phyloP scores from a whole-genome alignment of 2,888 invertebrate genomes.

The Congeria kusceri region DNA sequence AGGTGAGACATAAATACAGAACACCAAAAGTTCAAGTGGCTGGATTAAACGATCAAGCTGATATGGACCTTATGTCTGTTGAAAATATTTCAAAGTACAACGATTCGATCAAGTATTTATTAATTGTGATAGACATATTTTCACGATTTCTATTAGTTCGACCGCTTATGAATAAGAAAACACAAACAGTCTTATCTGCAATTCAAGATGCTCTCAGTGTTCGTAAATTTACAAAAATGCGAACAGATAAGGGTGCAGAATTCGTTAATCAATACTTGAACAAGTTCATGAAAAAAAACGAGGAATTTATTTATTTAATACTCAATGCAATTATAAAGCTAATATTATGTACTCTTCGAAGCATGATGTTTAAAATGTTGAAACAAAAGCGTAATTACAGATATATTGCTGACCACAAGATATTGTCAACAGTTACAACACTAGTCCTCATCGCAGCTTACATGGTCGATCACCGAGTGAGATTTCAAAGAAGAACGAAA shows the following conservation, averaged over 20 bases:
- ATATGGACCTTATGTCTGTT: conserved; percentile 41
- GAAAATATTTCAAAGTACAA: conserved; percentile 34
- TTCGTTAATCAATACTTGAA: conserved; percentile 43
- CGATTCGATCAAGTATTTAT: conserved; percentile 35
- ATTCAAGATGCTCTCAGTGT: conserved; percentile 36
- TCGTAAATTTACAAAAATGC: conserved; percentile 30
- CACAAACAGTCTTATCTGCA: conserved; percentile 37
- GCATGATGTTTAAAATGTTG: conserved; percentile 27
- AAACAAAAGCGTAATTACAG: too few relatives aligned
- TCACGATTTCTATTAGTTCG: conserved; percentile 42
- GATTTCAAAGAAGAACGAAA: conserved; percentile 37
- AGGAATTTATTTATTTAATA: conserved; percentile 41
- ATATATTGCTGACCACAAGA: background rate
- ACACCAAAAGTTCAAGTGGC: conserved; percentile 41
- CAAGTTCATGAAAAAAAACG: conserved; percentile 39
- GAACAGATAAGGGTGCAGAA: conserved; percentile 41
- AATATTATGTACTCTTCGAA: conserved; percentile 40
- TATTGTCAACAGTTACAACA: background rate
- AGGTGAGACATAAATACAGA: conserved; percentile 38
- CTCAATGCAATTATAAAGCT: conserved; percentile 33
- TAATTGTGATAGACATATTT: conserved; percentile 49
- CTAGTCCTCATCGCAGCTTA: conserved; percentile 37
- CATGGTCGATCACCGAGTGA: conserved; percentile 30
- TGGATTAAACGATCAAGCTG: conserved; percentile 39
- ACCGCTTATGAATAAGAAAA: conserved; percentile 40